Percentiles rank a stretch among this genome's conserved stretches.
Evolutionary conservation across 2,113 vertebrate species (phyloP).

Genomic region (Callorhinus ursinus): DNA sequence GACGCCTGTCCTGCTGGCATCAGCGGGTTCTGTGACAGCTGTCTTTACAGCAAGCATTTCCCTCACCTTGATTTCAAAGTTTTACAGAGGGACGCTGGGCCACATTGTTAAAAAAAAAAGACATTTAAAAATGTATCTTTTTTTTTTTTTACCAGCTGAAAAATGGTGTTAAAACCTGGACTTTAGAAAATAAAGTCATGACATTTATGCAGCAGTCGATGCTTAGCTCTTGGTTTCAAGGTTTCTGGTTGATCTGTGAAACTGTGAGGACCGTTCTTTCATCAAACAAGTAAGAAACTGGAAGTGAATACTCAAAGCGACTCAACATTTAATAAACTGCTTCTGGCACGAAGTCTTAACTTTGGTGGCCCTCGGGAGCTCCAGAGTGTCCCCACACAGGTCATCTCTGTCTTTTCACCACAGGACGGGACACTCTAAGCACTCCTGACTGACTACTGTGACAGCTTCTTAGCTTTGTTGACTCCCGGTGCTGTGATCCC

Average conservation of each 20-base stretch:
- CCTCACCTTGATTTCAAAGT: conserved; percentile 13
- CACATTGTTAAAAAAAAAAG: neutral
- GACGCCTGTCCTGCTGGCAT: neutral
- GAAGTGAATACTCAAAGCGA: neutral
- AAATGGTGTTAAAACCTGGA: neutral
- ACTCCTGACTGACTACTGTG: neutral
- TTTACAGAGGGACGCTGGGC: neutral
- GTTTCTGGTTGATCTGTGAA: neutral
- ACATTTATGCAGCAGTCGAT: neutral
- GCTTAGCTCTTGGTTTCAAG: neutral
- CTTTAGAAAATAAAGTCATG: conserved; percentile 7
- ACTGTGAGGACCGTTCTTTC: neutral
- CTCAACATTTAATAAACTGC: neutral
- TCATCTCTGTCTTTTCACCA: neutral
- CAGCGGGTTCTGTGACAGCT: neutral
- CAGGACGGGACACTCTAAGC: neutral
- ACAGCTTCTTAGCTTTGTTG: neutral
- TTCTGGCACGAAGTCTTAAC: neutral
- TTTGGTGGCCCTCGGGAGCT: neutral
- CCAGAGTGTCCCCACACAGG: neutral
- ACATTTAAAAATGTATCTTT: neutral
- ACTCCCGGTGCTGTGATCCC: neutral
- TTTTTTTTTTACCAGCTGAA: neutral
- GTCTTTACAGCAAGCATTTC: neutral
- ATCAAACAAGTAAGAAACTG: conserved; percentile 32